Conservation (phyloP, 2,888 invertebrate genomes). For the Ypsolopha sequella region DNA sequence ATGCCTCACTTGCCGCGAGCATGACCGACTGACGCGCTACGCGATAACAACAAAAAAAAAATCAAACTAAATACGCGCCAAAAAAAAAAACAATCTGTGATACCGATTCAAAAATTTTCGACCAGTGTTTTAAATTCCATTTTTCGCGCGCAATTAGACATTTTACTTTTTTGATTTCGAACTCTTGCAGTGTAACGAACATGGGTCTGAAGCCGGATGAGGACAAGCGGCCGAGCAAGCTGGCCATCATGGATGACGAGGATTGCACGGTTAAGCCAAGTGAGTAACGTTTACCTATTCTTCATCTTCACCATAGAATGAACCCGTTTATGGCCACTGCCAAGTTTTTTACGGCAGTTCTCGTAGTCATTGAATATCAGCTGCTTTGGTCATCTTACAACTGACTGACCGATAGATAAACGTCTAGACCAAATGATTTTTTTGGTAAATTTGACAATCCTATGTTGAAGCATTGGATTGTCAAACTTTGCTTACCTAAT, state of each 20-base stretch:
- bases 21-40: constrained; percentile 40
- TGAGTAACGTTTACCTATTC: constrained; percentile 27
- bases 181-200: constrained; percentile 31
- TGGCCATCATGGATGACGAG: constrained; percentile 61
- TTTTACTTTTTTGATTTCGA: constrained; percentile 18
- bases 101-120: constrained; percentile 20
- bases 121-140: constrained; percentile 6
- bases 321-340: too few relatives aligned
- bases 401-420: too few relatives aligned
- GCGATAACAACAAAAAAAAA: constrained; percentile 10
- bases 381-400: too few relatives aligned
- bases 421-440: too few relatives aligned
- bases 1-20: constrained; percentile 22
- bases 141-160: constrained; percentile 6
- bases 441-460: too few relatives aligned
- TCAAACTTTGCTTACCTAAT: too few relatives aligned
- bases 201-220: constrained; percentile 63
- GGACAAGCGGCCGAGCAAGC: constrained; percentile 59
- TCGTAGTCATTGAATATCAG: too few relatives aligned
- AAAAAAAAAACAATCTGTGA: constrained; percentile 13
- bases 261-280: constrained; percentile 47
- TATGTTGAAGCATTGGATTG: too few relatives aligned
- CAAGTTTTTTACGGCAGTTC: too few relatives aligned
- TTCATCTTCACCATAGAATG: too few relatives aligned
- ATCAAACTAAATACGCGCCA: constrained; percentile 12